Percentiles rank a stretch among this genome's conserved stretches.
phyloP scores from a whole-genome alignment of 2,113 vertebrate genomes.

The Salvator merianae region DNA sequence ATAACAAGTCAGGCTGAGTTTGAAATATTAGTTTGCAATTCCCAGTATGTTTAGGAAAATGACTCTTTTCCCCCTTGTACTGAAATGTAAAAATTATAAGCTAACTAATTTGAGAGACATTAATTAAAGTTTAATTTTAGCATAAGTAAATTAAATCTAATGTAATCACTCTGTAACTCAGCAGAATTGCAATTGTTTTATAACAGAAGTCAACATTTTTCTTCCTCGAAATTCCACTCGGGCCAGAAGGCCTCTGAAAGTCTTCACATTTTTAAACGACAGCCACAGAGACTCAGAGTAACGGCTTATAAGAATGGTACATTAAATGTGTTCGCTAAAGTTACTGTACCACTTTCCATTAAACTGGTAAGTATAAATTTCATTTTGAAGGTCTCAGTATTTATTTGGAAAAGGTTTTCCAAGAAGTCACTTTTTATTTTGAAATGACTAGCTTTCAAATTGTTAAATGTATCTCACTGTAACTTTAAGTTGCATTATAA shows the following conservation, averaged over 20 bases:
- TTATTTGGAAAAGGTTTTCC: slow-evolving; percentile 33
- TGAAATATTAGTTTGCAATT: neutral
- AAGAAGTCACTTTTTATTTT: slow-evolving; percentile 1
- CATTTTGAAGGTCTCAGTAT: slow-evolving; percentile 13
- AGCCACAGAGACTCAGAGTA: slow-evolving; percentile 65
- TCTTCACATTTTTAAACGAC: slow-evolving; percentile 62
- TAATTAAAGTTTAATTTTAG: neutral
- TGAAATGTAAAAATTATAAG: neutral
- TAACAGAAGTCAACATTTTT: slow-evolving; percentile 43
- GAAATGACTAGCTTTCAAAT: neutral
- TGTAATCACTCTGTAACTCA: neutral
- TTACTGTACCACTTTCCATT: slow-evolving; percentile 54
- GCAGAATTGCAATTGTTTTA: slow-evolving; percentile 29
- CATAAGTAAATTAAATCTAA: neutral
- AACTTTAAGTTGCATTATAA: neutral
- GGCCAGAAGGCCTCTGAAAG: slow-evolving; percentile 35
- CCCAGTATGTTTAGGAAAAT: neutral
- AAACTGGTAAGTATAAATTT: slow-evolving; percentile 49
- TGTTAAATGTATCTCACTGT: neutral
- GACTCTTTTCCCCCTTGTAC: neutral
- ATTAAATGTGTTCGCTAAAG: slow-evolving; percentile 53
- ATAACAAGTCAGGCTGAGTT: neutral
- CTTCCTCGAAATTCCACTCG: slow-evolving; percentile 51
- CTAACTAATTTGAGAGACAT: neutral
- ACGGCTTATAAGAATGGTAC: slow-evolving; percentile 69